These are phyloP conservation scores for Ciconia maguari DNA, from an alignment of 2,113 vertebrate species.

Conservation along the genomic window DNA sequence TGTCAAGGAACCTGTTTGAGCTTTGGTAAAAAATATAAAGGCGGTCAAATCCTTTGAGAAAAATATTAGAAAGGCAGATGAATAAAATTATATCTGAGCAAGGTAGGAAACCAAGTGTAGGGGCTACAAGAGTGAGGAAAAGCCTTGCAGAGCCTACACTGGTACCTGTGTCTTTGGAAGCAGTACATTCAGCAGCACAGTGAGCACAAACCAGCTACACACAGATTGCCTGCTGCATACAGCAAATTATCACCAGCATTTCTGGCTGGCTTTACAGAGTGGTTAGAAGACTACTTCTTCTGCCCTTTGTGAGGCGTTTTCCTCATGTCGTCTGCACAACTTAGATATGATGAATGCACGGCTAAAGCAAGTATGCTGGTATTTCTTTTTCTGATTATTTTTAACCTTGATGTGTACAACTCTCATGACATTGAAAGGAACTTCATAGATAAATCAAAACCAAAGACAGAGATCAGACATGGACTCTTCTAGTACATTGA, in stretches of 20 bases:
- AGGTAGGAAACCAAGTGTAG: background rate
- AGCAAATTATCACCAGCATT: background rate
- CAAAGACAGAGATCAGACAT: background rate
- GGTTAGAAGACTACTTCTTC: background rate
- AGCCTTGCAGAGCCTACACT: background rate
- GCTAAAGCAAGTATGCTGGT: background rate
- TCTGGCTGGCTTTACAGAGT: background rate
- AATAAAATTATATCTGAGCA: background rate
- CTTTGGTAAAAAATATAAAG: background rate
- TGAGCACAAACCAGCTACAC: background rate
- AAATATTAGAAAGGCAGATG: background rate
- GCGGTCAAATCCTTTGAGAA: background rate
- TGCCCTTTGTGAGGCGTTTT: background rate
- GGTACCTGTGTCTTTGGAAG: background rate
- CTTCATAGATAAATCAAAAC: background rate
- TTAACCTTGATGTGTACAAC: background rate
- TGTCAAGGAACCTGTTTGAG: background rate
- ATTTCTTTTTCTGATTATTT: background rate
- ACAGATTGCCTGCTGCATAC: background rate
- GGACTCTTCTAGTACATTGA: background rate
- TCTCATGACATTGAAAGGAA: background rate
- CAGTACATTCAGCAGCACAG: no score
- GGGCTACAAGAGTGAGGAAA: background rate
- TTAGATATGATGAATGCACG: background rate
- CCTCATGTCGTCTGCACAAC: background rate